Conservation (phyloP, 2,888 invertebrate genomes). For the Exocentrus adspersus region DNA sequence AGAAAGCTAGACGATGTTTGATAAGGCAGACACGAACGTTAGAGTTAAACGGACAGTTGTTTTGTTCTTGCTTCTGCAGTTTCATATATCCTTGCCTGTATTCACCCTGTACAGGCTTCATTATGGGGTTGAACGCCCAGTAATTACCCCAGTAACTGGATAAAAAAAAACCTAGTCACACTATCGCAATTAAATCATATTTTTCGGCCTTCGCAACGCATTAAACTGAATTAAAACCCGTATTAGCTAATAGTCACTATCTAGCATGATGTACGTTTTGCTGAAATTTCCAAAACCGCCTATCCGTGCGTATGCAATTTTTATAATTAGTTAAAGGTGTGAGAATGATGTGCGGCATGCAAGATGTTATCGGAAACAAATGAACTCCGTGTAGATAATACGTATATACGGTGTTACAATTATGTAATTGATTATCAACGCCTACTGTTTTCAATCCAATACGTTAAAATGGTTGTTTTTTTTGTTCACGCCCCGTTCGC, state of each 20-base stretch:
- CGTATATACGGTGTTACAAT: constrained; percentile 37
- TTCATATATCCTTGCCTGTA: no score
- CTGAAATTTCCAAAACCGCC: background rate
- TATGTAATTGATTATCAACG: constrained; percentile 39
- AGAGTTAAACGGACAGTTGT: no score
- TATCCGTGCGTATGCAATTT: constrained; percentile 43
- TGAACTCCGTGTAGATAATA: constrained; percentile 42
- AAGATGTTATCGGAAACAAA: constrained; percentile 51
- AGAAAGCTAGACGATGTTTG: no score
- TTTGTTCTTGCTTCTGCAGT: no score
- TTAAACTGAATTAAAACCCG: background rate
- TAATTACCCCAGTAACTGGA: no score
- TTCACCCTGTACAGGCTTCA: no score
- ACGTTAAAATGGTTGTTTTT: constrained; percentile 17
- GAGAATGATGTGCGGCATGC: constrained; percentile 53
- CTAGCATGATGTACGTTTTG: no score
- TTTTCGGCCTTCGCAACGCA: background rate
- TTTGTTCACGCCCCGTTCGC: constrained; percentile 16
- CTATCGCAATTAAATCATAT: background rate
- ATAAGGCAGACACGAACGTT: no score
- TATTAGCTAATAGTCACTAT: background rate
- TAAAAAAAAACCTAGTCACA: no score
- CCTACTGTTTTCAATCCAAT: constrained; percentile 28
- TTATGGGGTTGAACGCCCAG: no score
- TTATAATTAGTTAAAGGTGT: constrained; percentile 53